Conservation (phyloP, 2,797 vertebrate species). For the Vireo griseus region DNA sequence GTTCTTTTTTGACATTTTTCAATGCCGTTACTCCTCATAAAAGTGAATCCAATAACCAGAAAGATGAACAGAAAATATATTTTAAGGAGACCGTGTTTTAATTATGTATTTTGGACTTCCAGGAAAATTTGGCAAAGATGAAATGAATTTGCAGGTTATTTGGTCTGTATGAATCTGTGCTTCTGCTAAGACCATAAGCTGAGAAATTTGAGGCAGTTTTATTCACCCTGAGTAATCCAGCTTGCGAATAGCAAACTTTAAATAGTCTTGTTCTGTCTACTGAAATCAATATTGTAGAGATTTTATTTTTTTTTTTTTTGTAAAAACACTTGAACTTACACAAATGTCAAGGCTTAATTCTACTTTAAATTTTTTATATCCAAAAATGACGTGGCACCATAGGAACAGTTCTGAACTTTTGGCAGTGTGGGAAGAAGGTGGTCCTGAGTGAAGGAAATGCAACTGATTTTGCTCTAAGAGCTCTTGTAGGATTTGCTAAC, state of each 20-base stretch:
- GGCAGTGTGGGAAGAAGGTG: background rate
- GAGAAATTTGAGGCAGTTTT: background rate
- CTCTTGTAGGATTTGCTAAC: background rate
- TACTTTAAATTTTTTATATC: background rate
- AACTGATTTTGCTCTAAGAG: background rate
- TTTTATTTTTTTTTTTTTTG: background rate
- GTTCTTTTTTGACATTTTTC: background rate
- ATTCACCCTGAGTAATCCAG: background rate
- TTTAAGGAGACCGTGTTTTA: background rate
- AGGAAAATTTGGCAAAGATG: background rate
- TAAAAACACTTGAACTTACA: background rate
- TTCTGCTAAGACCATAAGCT: background rate
- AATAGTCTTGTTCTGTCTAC: background rate
- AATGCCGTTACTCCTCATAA: background rate
- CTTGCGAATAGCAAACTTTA: background rate
- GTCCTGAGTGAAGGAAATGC: background rate
- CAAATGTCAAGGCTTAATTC: background rate
- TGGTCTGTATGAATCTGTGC: background rate
- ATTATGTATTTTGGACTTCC: background rate
- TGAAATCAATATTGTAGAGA: background rate
- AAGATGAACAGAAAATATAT: background rate
- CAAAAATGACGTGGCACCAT: background rate
- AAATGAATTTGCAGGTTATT: background rate
- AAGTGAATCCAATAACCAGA: background rate
- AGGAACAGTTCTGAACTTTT: background rate